Base-by-base conservation (phyloP, 2,797 vertebrate genomes). In the Tachyglossus aculeatus region DNA sequence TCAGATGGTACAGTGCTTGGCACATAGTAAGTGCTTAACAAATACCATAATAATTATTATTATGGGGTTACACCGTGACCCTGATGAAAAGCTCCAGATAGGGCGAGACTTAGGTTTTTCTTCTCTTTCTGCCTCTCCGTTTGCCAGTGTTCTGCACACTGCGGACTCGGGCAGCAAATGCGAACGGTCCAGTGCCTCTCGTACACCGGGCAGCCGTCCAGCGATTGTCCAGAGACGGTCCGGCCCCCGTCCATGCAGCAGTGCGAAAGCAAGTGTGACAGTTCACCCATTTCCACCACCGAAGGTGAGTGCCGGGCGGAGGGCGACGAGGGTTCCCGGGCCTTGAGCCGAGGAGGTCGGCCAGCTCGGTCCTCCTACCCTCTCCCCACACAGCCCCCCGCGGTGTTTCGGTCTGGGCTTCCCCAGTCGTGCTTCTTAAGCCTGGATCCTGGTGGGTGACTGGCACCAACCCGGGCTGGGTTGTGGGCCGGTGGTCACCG, bases 241-340 rank as follows among this genome's bases (percentile, higher is more conserved):
- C 94, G 95, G 11, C 98, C 97, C 67, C 88, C 93, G 59, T 95
- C 90, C 67, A 97, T 98, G 96, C 98, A 99, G 88, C 98, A 99
- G 91, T 99, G 98, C 76, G 97, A 99, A 91, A 99, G 97, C 91
- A 98, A 96, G 94, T 99, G 98, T 86, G 97, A 98, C 51, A 95
- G 94, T 84, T 94, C 93, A 54, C 98, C 97, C 29, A 93, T 96
- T 92, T 91, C 95, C 80, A 97, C 91, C 37, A 93, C 95, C 27
- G 98, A 99, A 89, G 98, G 98, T 99, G 88, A 94, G 94, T 90
- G 37, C 73, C 22, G 45, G 41, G 10, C 19, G 45, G 14, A 36
- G 29, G 31, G 32, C 39, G 25, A 7, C 22, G n/a, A n/a, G n/a
- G n/a, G n/a, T n/a, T n/a, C n/a, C n/a, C n/a, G n/a, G n/a, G n/a